Base-by-base conservation (phyloP, 2,888 invertebrate species). In the Calameuta filiformis region DNA sequence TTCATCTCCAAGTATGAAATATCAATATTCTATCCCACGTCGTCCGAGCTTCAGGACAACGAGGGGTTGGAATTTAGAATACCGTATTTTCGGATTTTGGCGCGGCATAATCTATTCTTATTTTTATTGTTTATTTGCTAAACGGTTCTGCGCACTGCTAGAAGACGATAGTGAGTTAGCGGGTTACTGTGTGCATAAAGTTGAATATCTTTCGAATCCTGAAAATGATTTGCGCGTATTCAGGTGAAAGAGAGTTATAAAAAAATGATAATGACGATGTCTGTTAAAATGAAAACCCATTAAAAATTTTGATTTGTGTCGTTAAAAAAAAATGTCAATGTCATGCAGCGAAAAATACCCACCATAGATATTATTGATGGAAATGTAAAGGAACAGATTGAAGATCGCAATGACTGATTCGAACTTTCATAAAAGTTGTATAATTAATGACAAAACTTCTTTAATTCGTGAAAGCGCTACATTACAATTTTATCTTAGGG, bases 1-100 rank as follows among this genome's bases (percentile, higher is more conserved):
- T 35, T n/a, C 30, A 12, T 12, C 56, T 12, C 12, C 68, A 68
- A 74, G 73, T 75, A 68, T 75, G 77, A 80, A 85, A 84, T 85
- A 83, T 85, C 85, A 83, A 85, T 81, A 85, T 86, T 85, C 81
- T 79, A 80, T 81, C 31, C 71, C 71, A 9, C 30, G 12, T 0
- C 71, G 3, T 71, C 11, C 33, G 11, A 71, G 6, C 4, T 71
- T 71, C 12, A 71, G 4, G 31, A 12, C 31, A 31, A 15, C 30
- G 71, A 15, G 12, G 0, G 30, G 12, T 33, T 71, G 12, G 31
- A 71, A 71, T 71, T 71, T 11, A 30, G 3, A 71, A 71, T 33
- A 71, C 12, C 31, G 12, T 33, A 71, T 71, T 71, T 69, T 0
- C 3, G 9, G 12, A 23, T 15, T 4, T 56, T 9, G 23, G 40